phyloP scores from a whole-genome alignment of 2,113 vertebrate genomes.

The Eublepharis macularius region DNA sequence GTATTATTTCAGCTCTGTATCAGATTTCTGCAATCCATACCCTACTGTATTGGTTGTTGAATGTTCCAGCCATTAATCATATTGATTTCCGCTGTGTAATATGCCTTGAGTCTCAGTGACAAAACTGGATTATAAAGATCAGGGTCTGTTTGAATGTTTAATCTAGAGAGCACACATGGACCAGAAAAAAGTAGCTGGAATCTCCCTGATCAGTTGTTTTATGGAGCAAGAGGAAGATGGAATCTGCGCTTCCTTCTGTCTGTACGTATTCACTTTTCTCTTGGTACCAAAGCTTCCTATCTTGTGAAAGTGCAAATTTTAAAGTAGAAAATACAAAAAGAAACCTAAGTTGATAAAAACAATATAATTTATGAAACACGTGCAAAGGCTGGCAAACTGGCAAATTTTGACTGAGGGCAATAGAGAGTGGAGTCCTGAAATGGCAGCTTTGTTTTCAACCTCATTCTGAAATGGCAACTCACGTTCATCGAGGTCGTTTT shows the following conservation, averaged over 20 bases:
- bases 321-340: background rate
- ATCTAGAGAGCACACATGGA: background rate
- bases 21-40: too few species aligned
- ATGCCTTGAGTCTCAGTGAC: too few species aligned
- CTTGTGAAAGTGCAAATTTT: background rate
- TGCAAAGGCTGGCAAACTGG: background rate
- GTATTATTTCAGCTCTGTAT: too few species aligned
- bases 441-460: background rate
- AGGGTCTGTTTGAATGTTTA: background rate
- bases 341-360: background rate
- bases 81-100: too few species aligned
- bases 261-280: background rate
- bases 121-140: too few species aligned
- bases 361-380: background rate
- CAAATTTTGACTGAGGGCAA: background rate
- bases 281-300: background rate
- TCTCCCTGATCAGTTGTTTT: too few species aligned
- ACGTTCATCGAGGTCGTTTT: conserved; percentile 88
- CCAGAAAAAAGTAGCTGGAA: background rate
- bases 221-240: background rate
- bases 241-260: too few species aligned
- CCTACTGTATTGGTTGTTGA: too few species aligned
- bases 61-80: too few species aligned
- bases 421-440: background rate
- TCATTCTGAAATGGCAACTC: conserved; percentile 57